Conservation (phyloP, 2,888 invertebrate genomes). For the Artemia sp. region DNA sequence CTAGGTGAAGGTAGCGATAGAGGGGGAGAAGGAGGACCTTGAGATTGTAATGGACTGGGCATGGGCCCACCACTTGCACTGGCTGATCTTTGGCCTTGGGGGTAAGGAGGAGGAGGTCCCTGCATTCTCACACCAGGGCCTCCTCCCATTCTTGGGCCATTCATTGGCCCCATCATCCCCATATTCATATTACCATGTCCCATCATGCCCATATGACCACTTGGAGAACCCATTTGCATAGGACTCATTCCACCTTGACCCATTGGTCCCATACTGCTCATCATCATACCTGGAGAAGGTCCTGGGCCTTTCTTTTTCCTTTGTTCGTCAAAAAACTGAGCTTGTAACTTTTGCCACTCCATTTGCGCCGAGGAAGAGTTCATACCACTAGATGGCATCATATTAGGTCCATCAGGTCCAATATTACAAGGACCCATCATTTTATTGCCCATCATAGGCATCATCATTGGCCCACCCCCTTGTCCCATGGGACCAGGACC, state of each 20-base stretch:
- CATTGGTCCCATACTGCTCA: slow-evolving; percentile 23
- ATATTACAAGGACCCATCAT: slow-evolving; percentile 24
- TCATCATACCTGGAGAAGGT: slow-evolving; percentile 24
- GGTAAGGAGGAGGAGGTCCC: slow-evolving; percentile 61
- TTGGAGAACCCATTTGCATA: slow-evolving; percentile 22
- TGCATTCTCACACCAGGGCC: slow-evolving; percentile 32
- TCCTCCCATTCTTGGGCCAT: slow-evolving; percentile 25
- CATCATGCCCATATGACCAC: slow-evolving; percentile 23
- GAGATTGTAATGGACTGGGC: slow-evolving; percentile 46
- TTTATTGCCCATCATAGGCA: slow-evolving; percentile 22
- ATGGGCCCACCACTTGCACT: slow-evolving; percentile 48
- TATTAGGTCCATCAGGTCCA: slow-evolving; percentile 27
- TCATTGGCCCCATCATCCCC: slow-evolving; percentile 24
- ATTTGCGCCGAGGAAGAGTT: slow-evolving; percentile 43
- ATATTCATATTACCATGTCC: slow-evolving; percentile 21
- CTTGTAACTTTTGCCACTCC: slow-evolving; percentile 80
- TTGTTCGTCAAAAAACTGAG: slow-evolving; percentile 56
- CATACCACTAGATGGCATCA: slow-evolving; percentile 31
- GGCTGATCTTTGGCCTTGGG: slow-evolving; percentile 52
- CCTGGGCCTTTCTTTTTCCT: slow-evolving; percentile 22
- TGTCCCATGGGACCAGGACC: slow-evolving; percentile 24
- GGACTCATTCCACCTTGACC: slow-evolving; percentile 19
- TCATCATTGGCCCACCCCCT: slow-evolving; percentile 24
- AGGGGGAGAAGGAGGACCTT: slow-evolving; percentile 51
- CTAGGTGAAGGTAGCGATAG: slow-evolving; percentile 55